phyloP scores from a whole-genome alignment of 1,140 invertebrate species.

The Drosophila hydei region DNA sequence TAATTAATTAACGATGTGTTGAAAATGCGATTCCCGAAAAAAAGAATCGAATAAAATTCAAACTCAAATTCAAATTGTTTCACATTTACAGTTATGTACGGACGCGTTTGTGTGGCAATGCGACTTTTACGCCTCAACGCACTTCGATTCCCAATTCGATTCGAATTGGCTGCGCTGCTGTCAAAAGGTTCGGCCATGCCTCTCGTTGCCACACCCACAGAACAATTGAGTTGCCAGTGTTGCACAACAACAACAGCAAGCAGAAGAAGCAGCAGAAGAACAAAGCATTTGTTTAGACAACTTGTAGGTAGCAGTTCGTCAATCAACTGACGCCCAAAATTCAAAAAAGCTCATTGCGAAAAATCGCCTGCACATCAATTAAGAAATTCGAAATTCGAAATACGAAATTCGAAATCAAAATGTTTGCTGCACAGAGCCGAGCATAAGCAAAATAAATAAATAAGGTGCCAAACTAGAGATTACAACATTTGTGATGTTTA shows the following conservation, averaged over 20 bases:
- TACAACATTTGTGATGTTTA: conserved; percentile 81
- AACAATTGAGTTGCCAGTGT: conserved; percentile 25
- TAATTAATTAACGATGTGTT: conserved; percentile 65
- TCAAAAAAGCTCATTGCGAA: conserved; percentile 52
- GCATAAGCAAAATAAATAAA: conserved; percentile 73
- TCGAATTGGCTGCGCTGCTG: neutral
- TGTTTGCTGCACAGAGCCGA: conserved; percentile 45
- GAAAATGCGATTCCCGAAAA: conserved; percentile 56
- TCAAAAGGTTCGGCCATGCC: conserved; percentile 25
- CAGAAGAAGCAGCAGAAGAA: conserved; percentile 9
- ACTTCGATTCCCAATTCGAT: conserved; percentile 17
- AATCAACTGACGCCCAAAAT: conserved; percentile 55
- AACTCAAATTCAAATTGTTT: conserved; percentile 58
- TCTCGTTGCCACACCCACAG: conserved; percentile 51
- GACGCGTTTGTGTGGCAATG: neutral
- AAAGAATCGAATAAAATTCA: conserved; percentile 10
- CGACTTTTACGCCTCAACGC: conserved; percentile 49
- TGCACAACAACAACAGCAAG: conserved; percentile 48
- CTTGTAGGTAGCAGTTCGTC: conserved; percentile 55
- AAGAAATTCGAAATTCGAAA: conserved; percentile 7
- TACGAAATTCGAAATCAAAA: conserved; percentile 17
- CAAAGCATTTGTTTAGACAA: conserved; percentile 69
- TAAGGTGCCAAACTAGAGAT: conserved; percentile 73
- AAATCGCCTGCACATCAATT: conserved; percentile 57
- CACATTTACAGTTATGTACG: conserved; percentile 57